phyloP scores from a whole-genome alignment of 1,140 invertebrate genomes.

The Drosophila tsacasi region DNA sequence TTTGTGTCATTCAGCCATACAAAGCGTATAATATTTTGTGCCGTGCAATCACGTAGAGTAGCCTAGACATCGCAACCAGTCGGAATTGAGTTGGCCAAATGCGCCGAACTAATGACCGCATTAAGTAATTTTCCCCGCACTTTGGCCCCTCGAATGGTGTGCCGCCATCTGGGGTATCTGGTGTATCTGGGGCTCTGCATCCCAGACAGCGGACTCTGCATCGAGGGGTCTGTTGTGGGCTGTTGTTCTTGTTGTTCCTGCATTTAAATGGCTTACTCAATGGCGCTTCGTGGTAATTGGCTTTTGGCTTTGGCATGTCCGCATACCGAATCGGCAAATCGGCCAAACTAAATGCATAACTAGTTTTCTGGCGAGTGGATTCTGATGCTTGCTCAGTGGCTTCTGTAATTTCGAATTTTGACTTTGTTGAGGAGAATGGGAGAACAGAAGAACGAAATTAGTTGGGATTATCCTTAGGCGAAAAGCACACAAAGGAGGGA shows the following conservation, averaged over 20 bases:
- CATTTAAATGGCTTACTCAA: constrained; percentile 66
- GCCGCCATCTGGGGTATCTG: constrained; percentile 18
- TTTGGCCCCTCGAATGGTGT: constrained; percentile 8
- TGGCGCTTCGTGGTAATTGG: constrained; percentile 73
- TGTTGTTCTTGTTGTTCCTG: constrained; percentile 19
- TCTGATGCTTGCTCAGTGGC: constrained; percentile 25
- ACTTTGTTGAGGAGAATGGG: background rate
- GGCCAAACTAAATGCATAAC: constrained; percentile 51
- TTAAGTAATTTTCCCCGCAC: constrained; percentile 65
- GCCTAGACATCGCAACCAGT: constrained; percentile 19
- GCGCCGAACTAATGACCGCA: constrained; percentile 55
- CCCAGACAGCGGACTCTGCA: constrained; percentile 10
- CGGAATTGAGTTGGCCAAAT: constrained; percentile 65
- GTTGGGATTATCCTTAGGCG: constrained; percentile 30
- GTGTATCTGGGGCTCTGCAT: constrained; percentile 22
- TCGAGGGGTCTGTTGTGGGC: constrained; percentile 11
- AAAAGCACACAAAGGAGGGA: background rate
- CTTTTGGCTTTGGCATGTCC: constrained; percentile 51
- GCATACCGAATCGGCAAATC: constrained; percentile 47
- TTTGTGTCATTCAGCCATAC: background rate
- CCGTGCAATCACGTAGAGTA: constrained; percentile 39
- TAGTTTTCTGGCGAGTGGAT: constrained; percentile 32
- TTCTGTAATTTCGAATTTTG: constrained; percentile 11
- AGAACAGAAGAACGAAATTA: constrained; percentile 32
- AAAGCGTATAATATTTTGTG: background rate